Percentiles rank a stretch among this genome's conserved stretches.
These are phyloP conservation scores for Drosophila melanosoma DNA, from an alignment of 2,888 invertebrate genomes.

Conservation along the genomic window DNA sequence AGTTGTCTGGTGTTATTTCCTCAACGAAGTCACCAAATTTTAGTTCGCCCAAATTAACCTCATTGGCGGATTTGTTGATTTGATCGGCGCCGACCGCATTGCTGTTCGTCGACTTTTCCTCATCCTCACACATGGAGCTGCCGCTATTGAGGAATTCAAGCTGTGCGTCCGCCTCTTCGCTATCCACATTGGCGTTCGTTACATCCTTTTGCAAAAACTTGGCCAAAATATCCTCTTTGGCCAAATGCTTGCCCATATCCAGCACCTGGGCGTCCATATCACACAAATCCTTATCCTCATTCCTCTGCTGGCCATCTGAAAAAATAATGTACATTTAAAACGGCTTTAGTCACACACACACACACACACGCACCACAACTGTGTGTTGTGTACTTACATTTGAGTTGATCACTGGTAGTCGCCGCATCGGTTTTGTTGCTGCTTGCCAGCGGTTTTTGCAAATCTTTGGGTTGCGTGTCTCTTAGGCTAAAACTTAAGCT, in stretches of 20 bases:
- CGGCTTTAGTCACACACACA: not conserved
- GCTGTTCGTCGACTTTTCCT: conserved; percentile 38
- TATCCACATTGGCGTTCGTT: conserved; percentile 25
- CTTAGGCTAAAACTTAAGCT: conserved; percentile 76
- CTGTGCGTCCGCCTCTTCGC: conserved; percentile 55
- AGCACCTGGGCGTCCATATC: conserved; percentile 5
- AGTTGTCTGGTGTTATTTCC: conserved; percentile 28
- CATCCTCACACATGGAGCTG: conserved; percentile 79
- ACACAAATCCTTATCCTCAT: not conserved
- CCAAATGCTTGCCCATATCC: conserved; percentile 51
- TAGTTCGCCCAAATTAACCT: conserved; percentile 51
- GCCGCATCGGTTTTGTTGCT: conserved; percentile 30
- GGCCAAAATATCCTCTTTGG: conserved; percentile 73
- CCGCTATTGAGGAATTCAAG: conserved; percentile 82
- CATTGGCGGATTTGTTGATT: conserved; percentile 20
- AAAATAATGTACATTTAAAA: not conserved
- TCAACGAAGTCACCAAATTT: conserved; percentile 77
- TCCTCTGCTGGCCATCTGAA: conserved; percentile 37
- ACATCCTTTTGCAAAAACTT: conserved; percentile 61
- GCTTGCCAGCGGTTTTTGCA: conserved; percentile 24
- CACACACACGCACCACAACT: not conserved
- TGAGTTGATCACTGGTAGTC: conserved; percentile 17
- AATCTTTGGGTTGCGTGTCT: conserved; percentile 62
- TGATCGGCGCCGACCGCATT: not conserved
- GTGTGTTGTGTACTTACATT: conserved; percentile 28